Conservation (phyloP, 1,140 invertebrate genomes). For the Copidosoma floridanum region DNA sequence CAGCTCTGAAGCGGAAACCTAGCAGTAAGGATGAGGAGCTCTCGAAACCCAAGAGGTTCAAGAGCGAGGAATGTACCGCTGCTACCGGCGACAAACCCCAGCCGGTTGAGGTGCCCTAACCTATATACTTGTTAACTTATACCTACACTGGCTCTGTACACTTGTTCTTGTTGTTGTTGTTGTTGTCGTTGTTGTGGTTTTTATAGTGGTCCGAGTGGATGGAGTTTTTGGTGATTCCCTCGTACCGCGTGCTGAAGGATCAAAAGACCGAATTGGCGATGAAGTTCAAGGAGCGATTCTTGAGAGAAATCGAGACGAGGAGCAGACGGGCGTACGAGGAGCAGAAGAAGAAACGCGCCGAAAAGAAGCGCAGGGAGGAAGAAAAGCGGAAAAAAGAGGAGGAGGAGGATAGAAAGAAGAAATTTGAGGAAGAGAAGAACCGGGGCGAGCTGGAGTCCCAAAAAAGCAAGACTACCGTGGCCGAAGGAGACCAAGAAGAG, state of each 20-base stretch:
- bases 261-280: slow-evolving; percentile 23
- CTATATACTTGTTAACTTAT: too few relatives aligned
- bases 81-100: too few relatives aligned
- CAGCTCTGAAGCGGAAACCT: slow-evolving; percentile 1
- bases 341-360: not conserved
- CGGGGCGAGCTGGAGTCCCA: not conserved
- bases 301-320: slow-evolving; percentile 26
- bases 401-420: too few relatives aligned
- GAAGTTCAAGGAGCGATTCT: slow-evolving; percentile 28
- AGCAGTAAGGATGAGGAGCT: slow-evolving; percentile 11
- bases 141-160: too few relatives aligned
- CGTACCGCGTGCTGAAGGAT: slow-evolving; percentile 29
- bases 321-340: slow-evolving; percentile 30
- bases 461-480: not conserved
- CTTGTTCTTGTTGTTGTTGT: not conserved
- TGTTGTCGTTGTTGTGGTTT: not conserved
- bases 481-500: not conserved
- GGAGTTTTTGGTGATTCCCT: slow-evolving; percentile 30
- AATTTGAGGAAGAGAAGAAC: not conserved
- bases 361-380: not conserved
- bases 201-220: slow-evolving; percentile 33
- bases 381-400: slow-evolving; percentile 9
- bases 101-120: too few relatives aligned
- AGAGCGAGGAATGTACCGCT: too few relatives aligned
- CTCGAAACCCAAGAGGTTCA: slow-evolving; percentile 7